Base-by-base conservation (phyloP, 2,888 invertebrate species). In the Melanotus villosus region DNA sequence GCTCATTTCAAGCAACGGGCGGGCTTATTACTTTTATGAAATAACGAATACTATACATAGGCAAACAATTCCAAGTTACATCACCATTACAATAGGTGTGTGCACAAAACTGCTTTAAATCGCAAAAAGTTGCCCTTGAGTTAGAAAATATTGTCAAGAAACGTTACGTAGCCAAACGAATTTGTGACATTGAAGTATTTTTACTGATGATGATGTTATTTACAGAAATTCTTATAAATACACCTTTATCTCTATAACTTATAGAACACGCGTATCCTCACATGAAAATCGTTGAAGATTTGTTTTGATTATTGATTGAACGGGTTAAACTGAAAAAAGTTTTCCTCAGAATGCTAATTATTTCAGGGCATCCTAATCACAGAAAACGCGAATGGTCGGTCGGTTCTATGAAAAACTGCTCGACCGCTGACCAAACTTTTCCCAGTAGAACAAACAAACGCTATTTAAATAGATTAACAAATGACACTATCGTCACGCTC, bases 131-230 rank as follows among this genome's bases (percentile, higher is more conserved):
- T 66, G 66, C 66, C 66, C 66, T 66, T 66, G 66, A 66, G 34
- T 36, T 18, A 30, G 19, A 58, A 59, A 59, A 65, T 56, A 56
- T 65, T 65, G 58, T 47, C 43, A 36, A 62, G 47, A 58, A 59
- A 14, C 62, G 45, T 65, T 65, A 65, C 65, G 65, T 58, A 38
- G 38, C 41, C 52, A 60, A 60, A 67, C 56, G 62, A 68, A 58
- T 65, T 64, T 69, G 59, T 65, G 65, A 59, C 68, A 69, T 69
- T 69, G 68, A 69, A 64, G 32, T 59, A 52, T 68, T 58, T 64
- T 63, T 58, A 41, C 57, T 36, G 63, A 68, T 62, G 54, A 54
- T 67, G 52, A 54, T 54, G 63, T 63, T 52, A 36, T 57, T 57
- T 57, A 57, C 57, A 38, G 57, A 38, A 57, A 36, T 57, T 54